Evolutionary conservation across 2,113 vertebrate genomes (phyloP).

Genomic region (Chlorodrepanis virens): DNA sequence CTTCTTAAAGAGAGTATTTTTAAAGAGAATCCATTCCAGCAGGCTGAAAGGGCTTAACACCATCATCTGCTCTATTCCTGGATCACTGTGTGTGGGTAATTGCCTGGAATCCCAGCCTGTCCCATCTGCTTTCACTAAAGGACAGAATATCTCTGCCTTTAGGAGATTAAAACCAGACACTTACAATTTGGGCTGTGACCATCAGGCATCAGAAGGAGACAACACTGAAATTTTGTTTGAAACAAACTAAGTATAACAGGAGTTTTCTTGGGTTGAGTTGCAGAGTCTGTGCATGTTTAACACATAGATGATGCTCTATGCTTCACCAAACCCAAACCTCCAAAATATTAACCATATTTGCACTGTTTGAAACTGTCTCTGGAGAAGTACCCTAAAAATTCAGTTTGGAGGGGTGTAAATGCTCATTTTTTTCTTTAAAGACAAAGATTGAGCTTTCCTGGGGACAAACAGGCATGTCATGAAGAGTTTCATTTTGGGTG

Average conservation of each 20-base stretch:
- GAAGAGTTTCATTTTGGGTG: not conserved
- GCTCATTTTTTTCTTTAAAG: not conserved
- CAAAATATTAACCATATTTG: not conserved
- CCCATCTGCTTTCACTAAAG: conserved; percentile 48
- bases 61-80: not conserved
- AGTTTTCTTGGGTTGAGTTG: not conserved
- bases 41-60: not conserved
- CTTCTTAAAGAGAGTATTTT: not conserved
- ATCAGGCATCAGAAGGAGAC: not conserved
- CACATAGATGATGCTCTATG: not conserved
- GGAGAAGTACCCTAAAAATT: not conserved
- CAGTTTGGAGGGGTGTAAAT: not conserved
- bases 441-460: not conserved
- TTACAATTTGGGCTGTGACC: not conserved
- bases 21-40: not conserved
- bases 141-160: not conserved
- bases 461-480: not conserved
- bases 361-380: not conserved
- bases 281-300: not conserved
- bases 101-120: conserved; percentile 21
- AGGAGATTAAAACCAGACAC: not conserved
- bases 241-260: not conserved
- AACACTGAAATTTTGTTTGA: not conserved
- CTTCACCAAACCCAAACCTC: not conserved
- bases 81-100: not conserved